phyloP scores from a whole-genome alignment of 2,888 invertebrate species.

The Leptopterna dolabrata region DNA sequence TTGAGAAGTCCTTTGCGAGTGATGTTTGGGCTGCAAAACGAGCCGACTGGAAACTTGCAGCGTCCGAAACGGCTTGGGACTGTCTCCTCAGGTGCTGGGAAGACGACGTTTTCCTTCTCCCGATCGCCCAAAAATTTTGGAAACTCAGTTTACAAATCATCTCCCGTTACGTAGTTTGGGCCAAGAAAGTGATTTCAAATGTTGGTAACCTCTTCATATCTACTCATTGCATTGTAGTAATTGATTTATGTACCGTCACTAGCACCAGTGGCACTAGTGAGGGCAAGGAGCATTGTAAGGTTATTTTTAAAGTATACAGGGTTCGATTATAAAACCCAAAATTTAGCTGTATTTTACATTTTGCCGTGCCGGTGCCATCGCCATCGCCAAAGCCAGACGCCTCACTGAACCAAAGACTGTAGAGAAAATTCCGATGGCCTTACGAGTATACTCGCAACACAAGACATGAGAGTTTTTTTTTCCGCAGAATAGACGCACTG shows the following conservation, averaged over 20 bases:
- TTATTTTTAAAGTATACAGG: too few species aligned
- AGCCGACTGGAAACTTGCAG: constrained; percentile 63
- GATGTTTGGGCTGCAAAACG: constrained; percentile 48
- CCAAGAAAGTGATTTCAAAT: constrained; percentile 25
- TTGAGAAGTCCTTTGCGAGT: constrained; percentile 68
- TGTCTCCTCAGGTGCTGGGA: constrained; percentile 78
- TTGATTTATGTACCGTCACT: background rate
- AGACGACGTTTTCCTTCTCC: constrained; percentile 81
- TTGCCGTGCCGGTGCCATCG: too few species aligned
- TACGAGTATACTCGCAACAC: too few species aligned
- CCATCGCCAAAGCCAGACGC: too few species aligned
- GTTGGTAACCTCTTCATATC: constrained; percentile 13
- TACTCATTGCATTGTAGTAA: background rate
- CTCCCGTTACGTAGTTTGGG: constrained; percentile 83
- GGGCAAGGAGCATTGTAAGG: too few species aligned
- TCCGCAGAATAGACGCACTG: too few species aligned
- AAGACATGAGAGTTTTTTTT: too few species aligned
- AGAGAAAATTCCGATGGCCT: too few species aligned
- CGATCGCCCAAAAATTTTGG: constrained; percentile 85
- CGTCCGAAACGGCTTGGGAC: constrained; percentile 70
- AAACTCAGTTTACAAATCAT: constrained; percentile 87
- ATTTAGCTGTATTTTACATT: too few species aligned
- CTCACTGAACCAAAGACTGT: too few species aligned
- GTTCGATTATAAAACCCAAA: too few species aligned
- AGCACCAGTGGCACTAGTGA: background rate